These are phyloP conservation scores for Aythya baeri DNA, from an alignment of 2,113 vertebrate genomes.

Conservation along the genomic window DNA sequence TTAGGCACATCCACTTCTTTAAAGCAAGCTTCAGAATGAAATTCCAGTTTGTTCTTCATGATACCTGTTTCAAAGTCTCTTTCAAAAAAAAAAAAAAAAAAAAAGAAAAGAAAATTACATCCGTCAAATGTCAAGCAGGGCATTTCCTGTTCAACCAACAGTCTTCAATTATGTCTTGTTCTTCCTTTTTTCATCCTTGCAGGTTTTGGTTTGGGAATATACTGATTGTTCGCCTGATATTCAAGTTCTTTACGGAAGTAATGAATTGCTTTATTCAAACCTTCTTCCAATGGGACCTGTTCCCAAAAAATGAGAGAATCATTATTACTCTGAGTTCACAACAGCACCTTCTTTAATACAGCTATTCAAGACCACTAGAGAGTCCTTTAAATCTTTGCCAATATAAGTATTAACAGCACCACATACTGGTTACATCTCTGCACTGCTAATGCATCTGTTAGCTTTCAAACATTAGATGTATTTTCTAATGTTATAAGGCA, in stretches of 20 bases:
- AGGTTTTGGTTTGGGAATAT: slow-evolving; percentile 98
- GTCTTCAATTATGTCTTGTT: slow-evolving; percentile 86
- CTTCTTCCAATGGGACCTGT: slow-evolving; percentile 96
- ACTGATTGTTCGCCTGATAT: slow-evolving; percentile 98
- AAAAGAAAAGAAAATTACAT: slow-evolving; percentile 62
- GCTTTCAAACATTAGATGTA: background rate
- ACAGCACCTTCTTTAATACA: background rate
- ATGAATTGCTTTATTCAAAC: slow-evolving; percentile 98
- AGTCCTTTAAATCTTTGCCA: background rate
- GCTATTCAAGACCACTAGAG: background rate
- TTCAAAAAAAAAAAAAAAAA: background rate
- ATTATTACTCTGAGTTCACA: background rate
- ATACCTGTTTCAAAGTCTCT: slow-evolving; percentile 81
- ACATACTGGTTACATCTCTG: background rate
- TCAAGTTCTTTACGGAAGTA: slow-evolving; percentile 98
- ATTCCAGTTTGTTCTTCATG: slow-evolving; percentile 86
- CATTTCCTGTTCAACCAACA: slow-evolving; percentile 13
- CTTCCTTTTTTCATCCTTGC: slow-evolving; percentile 96
- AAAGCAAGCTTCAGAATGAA: slow-evolving; percentile 83
- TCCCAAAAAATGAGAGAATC: slow-evolving; percentile 30
- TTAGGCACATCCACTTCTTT: slow-evolving; percentile 85
- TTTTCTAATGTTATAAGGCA: background rate
- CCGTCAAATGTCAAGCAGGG: slow-evolving; percentile 69
- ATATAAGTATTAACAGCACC: slow-evolving; percentile 1
- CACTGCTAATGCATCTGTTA: background rate